These are phyloP conservation scores for Chromobotia macracanthus DNA, from an alignment of 2,797 vertebrate genomes.

Conservation along the genomic window DNA sequence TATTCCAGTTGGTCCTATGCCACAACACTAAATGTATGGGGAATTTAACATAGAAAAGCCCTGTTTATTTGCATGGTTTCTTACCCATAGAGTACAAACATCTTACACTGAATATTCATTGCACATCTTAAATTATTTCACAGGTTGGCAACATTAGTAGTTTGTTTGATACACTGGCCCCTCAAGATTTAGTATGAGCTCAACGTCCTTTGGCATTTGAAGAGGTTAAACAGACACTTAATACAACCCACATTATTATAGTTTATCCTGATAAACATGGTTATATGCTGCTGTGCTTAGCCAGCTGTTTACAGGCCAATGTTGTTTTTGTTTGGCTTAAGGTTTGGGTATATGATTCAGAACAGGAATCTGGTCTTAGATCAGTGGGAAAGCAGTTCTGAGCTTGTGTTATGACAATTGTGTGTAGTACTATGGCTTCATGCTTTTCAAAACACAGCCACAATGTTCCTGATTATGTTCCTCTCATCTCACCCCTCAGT, in stretches of 20 bases:
- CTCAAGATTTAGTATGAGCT: slow-evolving; percentile 78
- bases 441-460: slow-evolving; percentile 86
- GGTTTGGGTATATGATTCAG: background rate
- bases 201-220: slow-evolving; percentile 87
- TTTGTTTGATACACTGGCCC: slow-evolving; percentile 82
- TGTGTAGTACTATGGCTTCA: slow-evolving; percentile 86
- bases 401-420: slow-evolving; percentile 56
- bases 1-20: slow-evolving; percentile 88
- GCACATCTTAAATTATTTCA: slow-evolving; percentile 11
- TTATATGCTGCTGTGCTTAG: background rate
- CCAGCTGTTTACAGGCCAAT: background rate
- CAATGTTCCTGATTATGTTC: slow-evolving; percentile 74
- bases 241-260: too few species aligned
- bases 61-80: background rate
- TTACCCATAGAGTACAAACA: background rate
- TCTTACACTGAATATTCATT: background rate
- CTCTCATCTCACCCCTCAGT: slow-evolving; percentile 80
- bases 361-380: background rate
- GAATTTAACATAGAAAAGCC: background rate
- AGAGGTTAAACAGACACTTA: slow-evolving; percentile 82
- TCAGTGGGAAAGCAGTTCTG: background rate
- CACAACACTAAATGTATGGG: slow-evolving; percentile 83
- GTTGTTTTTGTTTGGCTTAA: background rate
- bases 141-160: slow-evolving; percentile 82
- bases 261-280: background rate